These are phyloP conservation scores for Atta cephalotes DNA, from an alignment of 1,140 invertebrate species.

Conservation along the genomic window DNA sequence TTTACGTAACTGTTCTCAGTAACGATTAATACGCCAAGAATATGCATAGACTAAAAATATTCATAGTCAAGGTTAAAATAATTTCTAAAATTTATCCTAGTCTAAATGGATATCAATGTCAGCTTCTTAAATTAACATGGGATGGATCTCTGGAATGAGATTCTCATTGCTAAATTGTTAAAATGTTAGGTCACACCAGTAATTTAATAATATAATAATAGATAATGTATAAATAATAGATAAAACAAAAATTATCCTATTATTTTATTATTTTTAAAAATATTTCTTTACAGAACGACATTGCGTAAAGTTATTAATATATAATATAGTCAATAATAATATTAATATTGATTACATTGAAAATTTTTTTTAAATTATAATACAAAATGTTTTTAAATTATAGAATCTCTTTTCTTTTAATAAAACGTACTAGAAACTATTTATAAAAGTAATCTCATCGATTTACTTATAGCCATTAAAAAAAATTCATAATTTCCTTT, in stretches of 20 bases:
- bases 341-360: background rate
- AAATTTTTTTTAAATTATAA: background rate
- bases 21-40: constrained; percentile 40
- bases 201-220: background rate
- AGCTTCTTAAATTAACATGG: constrained; percentile 16
- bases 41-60: constrained; percentile 49
- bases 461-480: background rate
- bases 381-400: background rate
- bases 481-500: background rate
- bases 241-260: too few relatives aligned
- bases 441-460: background rate
- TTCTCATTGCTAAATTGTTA: background rate
- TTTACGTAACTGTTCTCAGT: constrained; percentile 49
- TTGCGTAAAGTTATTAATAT: background rate
- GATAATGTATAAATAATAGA: background rate
- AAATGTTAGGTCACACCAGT: background rate
- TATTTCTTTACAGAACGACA: background rate
- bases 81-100: constrained; percentile 40
- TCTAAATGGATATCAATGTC: background rate
- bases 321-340: background rate
- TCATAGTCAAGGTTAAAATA: constrained; percentile 59
- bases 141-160: background rate
- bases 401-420: background rate
- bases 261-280: too few relatives aligned
- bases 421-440: background rate